These are phyloP conservation scores for Pangasianodon gigas DNA, from an alignment of 2,113 vertebrate genomes.

Conservation along the genomic window DNA sequence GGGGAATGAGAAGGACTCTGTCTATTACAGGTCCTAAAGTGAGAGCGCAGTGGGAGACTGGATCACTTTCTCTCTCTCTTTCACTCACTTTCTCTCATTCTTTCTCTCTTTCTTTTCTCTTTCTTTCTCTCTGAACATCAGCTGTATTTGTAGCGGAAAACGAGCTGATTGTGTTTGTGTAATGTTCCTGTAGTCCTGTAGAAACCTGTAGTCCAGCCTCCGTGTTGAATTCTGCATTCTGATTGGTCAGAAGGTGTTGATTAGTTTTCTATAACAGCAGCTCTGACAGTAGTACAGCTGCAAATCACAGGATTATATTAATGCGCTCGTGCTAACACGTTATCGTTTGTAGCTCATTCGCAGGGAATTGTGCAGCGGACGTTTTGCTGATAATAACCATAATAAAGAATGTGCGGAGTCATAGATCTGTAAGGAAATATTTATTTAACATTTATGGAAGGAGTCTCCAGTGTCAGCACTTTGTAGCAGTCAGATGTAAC, in stretches of 20 bases:
- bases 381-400: too few species aligned
- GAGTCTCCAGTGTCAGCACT: too few species aligned
- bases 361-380: too few species aligned
- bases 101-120: slow-evolving; percentile 10
- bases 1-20: slow-evolving; percentile 69
- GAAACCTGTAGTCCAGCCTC: background rate
- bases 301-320: too few species aligned
- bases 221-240: background rate
- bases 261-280: background rate
- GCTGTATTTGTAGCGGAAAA: background rate
- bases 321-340: too few species aligned
- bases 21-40: slow-evolving; percentile 71
- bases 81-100: background rate
- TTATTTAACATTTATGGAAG: background rate
- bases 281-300: too few species aligned
- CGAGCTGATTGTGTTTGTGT: background rate
- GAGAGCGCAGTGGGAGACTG: slow-evolving; percentile 57
- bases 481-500: too few species aligned
- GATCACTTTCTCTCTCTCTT: slow-evolving; percentile 40
- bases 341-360: too few species aligned
- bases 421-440: too few species aligned
- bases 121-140: slow-evolving; percentile 23
- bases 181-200: background rate
- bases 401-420: background rate
- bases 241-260: background rate